Evolutionary conservation across 2,113 vertebrate species (phyloP), one percentile per base, ranked within the genome.

Genomic region (Balaeniceps rex): DNA sequence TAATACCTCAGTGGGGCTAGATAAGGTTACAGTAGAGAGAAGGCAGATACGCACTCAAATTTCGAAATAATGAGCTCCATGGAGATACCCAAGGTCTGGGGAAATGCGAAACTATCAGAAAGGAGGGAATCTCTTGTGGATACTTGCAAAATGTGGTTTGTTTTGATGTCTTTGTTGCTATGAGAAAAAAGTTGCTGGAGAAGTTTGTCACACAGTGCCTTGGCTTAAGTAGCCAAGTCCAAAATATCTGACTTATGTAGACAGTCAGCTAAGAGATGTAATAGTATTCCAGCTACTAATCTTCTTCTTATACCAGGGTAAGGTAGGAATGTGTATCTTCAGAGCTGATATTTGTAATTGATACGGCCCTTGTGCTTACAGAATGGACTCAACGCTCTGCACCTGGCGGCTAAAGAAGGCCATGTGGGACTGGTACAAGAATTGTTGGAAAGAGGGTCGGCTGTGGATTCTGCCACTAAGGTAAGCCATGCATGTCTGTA

Each of bases 301-400:
- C 80, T 28, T 42, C 70, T 49, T 29, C 36, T 64, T 31, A 38
- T 28, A 18, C 38, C 52, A 31, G 89, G 24, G 11, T 4, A 22
- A 80, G 52, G 69, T 47, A 42, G 68, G 70, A 89, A 76, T 83
- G 44, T 22, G 52, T 8, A 5, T 83, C n/a, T 58, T 44, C 60
- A 18, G 38, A 26, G 11, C 46, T 58, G 46, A 12, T 38, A 3
- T 44, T 78, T 86, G 94, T 96, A 70, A 97, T 10, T 25, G 52
- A 83, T 95, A 55, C 36, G 92, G 93, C 80, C 34, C 88, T 91
- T 98, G 90, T 96, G 80, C 60, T 97, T 97, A 29, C 97, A 99
- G 99, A 99, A 99, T 99, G 99, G 99, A 96, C 99, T 99, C 94
- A 99, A 99, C 38, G 99, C 99, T 13, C 97, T 99, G 89, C 99